Evolutionary conservation across 2,113 vertebrate genomes (phyloP), one percentile per base, ranked within the genome.

Genomic region (Lampris incognitus): DNA sequence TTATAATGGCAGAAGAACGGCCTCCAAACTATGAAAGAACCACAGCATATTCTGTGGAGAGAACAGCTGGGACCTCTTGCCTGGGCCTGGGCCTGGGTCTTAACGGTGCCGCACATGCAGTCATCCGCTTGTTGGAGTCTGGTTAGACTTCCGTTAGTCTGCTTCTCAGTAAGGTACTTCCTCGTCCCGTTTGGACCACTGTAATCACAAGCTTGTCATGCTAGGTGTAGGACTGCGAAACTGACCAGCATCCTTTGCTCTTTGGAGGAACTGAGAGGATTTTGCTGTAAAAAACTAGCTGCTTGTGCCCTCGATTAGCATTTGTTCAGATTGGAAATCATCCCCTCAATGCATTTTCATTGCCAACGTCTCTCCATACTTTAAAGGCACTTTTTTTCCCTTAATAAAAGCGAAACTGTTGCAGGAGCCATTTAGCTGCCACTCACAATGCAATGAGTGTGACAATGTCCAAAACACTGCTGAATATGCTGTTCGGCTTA

Each of bases 171-270:
- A 59, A 89, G 84, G 46, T 50, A 48, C 37, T 59, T 66, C 48
- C 36, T 87, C 24, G 73, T 87, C 67, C 84, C 81, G 72, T 72
- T 44, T 67, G 65, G 11, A 11, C 70, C n/a, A 66, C 66, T 78
- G 71, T 82, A 82, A 90, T 87, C 87, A 74, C 79, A 82, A 76
- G 82, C 79, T 73, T 75, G 84, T 86, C 88, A 85, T 72, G 88
- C 76, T 56, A 48, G 49, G 55, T 67, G 64, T 66, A 85, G 76
- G 85, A 85, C 78, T 84, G 72, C 73, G 24, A 84, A 75, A 83
- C 61, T 88, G 83, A 85, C 86, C 86, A 62, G 75, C 64, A 55
- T 66, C 76, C 85, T 69, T 78, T 61, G 86, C 77, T 70, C 71
- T 89, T 64, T 59, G 71, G 70, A 87, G 76, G 72, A 82, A 76